Percentiles rank a stretch among this genome's conserved stretches.
phyloP scores from a whole-genome alignment of 2,888 invertebrate genomes.

The Drosophila neonasuta region DNA sequence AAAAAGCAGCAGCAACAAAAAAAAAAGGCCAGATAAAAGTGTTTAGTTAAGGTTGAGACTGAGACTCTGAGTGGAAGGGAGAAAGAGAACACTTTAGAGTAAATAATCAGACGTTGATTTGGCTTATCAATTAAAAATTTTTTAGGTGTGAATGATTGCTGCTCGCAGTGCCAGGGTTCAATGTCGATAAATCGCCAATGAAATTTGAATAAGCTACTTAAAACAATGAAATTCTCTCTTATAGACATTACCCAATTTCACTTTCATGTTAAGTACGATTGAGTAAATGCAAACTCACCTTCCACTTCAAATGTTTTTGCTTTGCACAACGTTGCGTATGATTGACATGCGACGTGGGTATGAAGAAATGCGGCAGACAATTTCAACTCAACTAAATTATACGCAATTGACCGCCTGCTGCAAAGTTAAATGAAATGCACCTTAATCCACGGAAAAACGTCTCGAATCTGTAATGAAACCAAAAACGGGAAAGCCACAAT shows the following conservation, averaged over 20 bases:
- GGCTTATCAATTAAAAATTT: constrained; percentile 38
- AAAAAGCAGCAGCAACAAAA: constrained; percentile 23
- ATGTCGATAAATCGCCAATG: constrained; percentile 26
- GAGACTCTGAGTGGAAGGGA: constrained; percentile 6
- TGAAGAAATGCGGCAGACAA: constrained; percentile 38
- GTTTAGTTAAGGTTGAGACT: constrained; percentile 44
- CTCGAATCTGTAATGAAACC: constrained; percentile 67
- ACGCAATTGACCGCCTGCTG: constrained; percentile 46
- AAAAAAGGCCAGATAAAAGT: constrained; percentile 62
- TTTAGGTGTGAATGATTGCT: constrained; percentile 36
- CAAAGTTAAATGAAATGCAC: constrained; percentile 50
- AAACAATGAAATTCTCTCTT: constrained; percentile 21
- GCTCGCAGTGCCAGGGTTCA: constrained; percentile 39
- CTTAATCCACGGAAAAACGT: constrained; percentile 57
- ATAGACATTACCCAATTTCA: constrained; percentile 32
- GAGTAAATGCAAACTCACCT: constrained; percentile 60
- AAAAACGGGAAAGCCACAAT: constrained; percentile 45
- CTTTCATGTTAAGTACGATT: constrained; percentile 26
- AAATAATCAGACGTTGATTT: constrained; percentile 30
- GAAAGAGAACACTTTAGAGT: constrained; percentile 10
- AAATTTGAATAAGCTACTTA: constrained; percentile 4
- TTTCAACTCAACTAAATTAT: background rate
- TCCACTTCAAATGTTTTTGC: constrained; percentile 33
- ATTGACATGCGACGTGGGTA: constrained; percentile 55
- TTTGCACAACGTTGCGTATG: constrained; percentile 65